Evolutionary conservation across 2,888 invertebrate species (phyloP).

Genomic region (Cyrtodaria siliqua): DNA sequence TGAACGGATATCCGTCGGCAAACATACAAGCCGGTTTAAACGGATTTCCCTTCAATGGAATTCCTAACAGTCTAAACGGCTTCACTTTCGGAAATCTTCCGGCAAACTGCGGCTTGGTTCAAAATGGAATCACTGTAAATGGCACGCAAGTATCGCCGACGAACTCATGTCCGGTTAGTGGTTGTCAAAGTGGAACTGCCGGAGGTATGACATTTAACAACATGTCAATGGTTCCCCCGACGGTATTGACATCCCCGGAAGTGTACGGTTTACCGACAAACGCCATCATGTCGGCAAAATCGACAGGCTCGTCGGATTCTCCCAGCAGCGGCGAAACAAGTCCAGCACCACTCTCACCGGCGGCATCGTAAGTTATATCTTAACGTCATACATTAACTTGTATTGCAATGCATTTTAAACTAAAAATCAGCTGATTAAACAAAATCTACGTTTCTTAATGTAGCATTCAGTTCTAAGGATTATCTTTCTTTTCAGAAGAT

Average conservation of each 20-base stretch:
- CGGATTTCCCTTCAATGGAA: conserved; percentile 40
- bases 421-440: too few relatives aligned
- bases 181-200: conserved; percentile 11
- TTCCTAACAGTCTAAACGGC: conserved; percentile 37
- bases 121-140: conserved; percentile 26
- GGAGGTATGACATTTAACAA: conserved; percentile 44
- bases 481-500: too few relatives aligned
- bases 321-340: conserved; percentile 57
- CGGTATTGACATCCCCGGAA: conserved; percentile 51
- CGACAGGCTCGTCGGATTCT: conserved; percentile 41
- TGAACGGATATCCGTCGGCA: conserved; percentile 42
- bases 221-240: conserved; percentile 46
- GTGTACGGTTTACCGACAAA: conserved; percentile 47
- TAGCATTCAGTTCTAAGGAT: too few relatives aligned
- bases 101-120: conserved; percentile 32
- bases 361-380: conserved; percentile 63
- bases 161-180: conserved; percentile 24
- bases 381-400: too few relatives aligned
- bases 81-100: conserved; percentile 38
- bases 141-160: conserved; percentile 34
- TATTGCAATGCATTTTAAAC: too few relatives aligned
- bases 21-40: conserved; percentile 35
- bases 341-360: conserved; percentile 58
- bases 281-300: conserved; percentile 34
- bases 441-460: too few relatives aligned